Base-by-base conservation (phyloP, 1,140 invertebrate species). In the Ceratina calcarata region DNA sequence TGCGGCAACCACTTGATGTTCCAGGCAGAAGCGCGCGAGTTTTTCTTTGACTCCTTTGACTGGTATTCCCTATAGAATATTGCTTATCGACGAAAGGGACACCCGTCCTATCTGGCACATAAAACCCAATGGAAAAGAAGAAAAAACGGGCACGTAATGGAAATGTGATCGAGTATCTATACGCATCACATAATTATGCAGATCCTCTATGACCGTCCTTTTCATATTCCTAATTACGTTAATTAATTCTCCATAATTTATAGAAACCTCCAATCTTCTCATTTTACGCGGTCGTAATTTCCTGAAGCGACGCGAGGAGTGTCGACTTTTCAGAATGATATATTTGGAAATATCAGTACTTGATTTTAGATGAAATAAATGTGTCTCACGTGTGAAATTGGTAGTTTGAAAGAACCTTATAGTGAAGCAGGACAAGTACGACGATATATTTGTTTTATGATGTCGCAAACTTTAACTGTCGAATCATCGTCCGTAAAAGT, bases 131-230 rank as follows among this genome's bases (percentile, higher is more conserved):
- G 27, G 15, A 16, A 37, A 24, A 37, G 27, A 32, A 32, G 4
- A 22, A 18, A 22, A 6, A n/a, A 15, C 15, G 37, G 3, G 18
- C 18, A 18, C 0, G 2, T 10, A 10, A 45, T 3, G 37, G 8
- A 45, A 45, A 45, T 45, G 37, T 10, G 37, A 45, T 45, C 37
- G 37, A 45, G 37, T 10, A 45, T 45, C 6, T 13, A n/a, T 13
- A 15, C 1, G 65, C 51, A 20, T 65, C 76, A 27, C 53, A 7
- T 65, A 78, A 78, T 78, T 78, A 78, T n/a, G 61, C 6, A 8
- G 68, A 71, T 62, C 27, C 16, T 2, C 24, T 20, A 16, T 20
- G 60, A 72, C 72, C 76, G 45, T 45, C 10, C 8, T 10, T 3
- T 45, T 45, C 37, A 45, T 0, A 45, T 45, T 6, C 10, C 37